Conservation (phyloP, 2,113 vertebrate species). For the Chloebia gouldiae region DNA sequence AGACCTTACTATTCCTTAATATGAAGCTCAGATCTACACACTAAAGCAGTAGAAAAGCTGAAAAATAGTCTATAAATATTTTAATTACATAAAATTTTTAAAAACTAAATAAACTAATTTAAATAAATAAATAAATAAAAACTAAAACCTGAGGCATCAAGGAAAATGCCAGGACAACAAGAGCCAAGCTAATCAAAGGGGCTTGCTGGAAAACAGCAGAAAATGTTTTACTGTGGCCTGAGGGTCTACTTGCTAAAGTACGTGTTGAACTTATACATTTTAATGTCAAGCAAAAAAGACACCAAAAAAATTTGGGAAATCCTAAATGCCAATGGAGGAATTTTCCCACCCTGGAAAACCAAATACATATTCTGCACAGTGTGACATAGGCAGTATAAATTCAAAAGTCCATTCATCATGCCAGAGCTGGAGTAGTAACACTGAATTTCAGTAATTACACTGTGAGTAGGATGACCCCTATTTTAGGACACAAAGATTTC, state of each 20-base stretch:
- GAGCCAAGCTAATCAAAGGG: background rate
- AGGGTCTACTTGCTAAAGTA: background rate
- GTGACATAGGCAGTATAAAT: background rate
- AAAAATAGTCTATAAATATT: background rate
- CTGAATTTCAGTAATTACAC: background rate
- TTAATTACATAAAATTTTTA: too few relatives aligned
- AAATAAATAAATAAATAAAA: background rate
- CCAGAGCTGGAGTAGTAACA: background rate
- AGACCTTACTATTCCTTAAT: background rate
- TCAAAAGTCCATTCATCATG: background rate
- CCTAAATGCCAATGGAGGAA: background rate
- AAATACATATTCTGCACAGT: background rate
- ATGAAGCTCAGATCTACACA: background rate
- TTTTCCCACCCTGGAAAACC: background rate
- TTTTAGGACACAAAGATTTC: background rate
- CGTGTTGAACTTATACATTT: background rate
- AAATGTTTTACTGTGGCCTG: background rate
- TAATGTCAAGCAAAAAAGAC: background rate
- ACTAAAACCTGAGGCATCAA: background rate
- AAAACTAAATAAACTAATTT: too few relatives aligned
- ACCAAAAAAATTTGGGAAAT: background rate
- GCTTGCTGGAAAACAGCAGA: background rate
- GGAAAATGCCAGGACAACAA: background rate
- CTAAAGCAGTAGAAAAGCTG: background rate
- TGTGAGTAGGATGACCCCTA: background rate